Percentiles rank a stretch among this genome's conserved stretches.
These are phyloP conservation scores for Diceros bicornis DNA, from an alignment of 2,797 vertebrate genomes.

Conservation along the genomic window DNA sequence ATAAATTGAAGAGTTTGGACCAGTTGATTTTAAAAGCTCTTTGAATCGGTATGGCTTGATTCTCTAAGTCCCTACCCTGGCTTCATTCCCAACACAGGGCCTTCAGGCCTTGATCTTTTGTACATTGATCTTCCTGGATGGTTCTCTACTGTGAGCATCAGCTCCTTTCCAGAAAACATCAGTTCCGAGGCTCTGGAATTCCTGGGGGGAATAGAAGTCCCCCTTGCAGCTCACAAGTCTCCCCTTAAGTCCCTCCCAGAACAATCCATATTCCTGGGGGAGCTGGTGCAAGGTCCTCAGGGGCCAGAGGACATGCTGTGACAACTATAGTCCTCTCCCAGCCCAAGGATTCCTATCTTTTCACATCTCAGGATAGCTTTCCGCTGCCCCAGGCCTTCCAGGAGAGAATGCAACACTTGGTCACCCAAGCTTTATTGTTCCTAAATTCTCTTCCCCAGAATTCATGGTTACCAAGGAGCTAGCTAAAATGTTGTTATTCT, in stretches of 20 bases:
- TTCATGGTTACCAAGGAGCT: rapidly evolving
- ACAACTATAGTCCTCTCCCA: background rate
- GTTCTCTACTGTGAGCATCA: background rate
- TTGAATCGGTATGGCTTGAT: background rate
- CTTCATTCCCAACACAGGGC: background rate
- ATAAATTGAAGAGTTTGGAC: background rate
- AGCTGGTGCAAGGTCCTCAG: background rate
- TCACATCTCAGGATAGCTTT: background rate
- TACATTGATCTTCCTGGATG: background rate
- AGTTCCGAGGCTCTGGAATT: background rate
- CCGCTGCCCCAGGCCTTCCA: background rate
- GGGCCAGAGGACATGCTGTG: background rate
- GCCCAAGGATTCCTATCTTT: background rate
- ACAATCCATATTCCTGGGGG: background rate
- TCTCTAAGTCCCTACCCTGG: no score
- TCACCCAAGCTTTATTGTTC: background rate
- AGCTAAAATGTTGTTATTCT: background rate
- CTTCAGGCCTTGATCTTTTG: background rate
- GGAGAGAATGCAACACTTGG: background rate
- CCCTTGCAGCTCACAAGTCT: background rate
- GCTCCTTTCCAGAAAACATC: background rate
- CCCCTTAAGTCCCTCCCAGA: background rate
- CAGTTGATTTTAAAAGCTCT: background rate
- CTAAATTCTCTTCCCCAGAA: background rate
- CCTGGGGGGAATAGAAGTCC: background rate